Percentiles rank a stretch among this genome's conserved stretches.
Conservation (phyloP, 1,140 invertebrate species). For the Papilio helenus region DNA sequence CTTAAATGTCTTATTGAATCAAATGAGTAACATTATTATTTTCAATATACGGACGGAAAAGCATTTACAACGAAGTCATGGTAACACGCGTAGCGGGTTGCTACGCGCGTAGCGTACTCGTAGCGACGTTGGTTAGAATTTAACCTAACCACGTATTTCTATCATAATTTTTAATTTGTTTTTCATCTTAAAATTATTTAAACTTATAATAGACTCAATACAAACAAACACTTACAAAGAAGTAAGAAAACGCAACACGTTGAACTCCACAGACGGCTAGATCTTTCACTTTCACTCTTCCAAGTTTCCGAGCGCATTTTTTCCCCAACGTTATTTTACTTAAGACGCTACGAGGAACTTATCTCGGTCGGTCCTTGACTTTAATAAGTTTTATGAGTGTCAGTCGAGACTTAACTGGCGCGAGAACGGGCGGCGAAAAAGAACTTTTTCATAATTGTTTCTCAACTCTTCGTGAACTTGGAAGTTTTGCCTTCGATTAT, state of each 20-base stretch:
- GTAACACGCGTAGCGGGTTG: not conserved
- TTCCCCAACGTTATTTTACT: slow-evolving; percentile 81
- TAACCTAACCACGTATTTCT: not conserved
- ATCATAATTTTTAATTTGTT: not conserved
- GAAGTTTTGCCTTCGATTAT: slow-evolving; percentile 71
- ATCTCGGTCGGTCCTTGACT: slow-evolving; percentile 82
- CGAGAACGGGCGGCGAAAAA: slow-evolving; percentile 73
- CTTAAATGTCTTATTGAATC: not conserved
- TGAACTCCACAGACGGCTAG: slow-evolving; percentile 57
- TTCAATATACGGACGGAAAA: not conserved
- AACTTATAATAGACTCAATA: slow-evolving; percentile 19
- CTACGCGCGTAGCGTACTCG: slow-evolving; percentile 38
- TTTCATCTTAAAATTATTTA: not conserved
- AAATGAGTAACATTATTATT: not conserved
- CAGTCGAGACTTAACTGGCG: slow-evolving; percentile 78
- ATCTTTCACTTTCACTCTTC: slow-evolving; percentile 75
- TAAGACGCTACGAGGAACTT: slow-evolving; percentile 79
- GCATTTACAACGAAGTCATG: not conserved
- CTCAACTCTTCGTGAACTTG: slow-evolving; percentile 68
- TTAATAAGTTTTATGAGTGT: slow-evolving; percentile 83
- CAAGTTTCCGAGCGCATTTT: slow-evolving; percentile 75
- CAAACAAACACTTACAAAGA: slow-evolving; percentile 39
- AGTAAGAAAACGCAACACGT: slow-evolving; percentile 70
- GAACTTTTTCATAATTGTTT: slow-evolving; percentile 83
- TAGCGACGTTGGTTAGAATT: not conserved